Base-by-base conservation (phyloP, 2,113 vertebrate genomes). In the Heterotis niloticus region DNA sequence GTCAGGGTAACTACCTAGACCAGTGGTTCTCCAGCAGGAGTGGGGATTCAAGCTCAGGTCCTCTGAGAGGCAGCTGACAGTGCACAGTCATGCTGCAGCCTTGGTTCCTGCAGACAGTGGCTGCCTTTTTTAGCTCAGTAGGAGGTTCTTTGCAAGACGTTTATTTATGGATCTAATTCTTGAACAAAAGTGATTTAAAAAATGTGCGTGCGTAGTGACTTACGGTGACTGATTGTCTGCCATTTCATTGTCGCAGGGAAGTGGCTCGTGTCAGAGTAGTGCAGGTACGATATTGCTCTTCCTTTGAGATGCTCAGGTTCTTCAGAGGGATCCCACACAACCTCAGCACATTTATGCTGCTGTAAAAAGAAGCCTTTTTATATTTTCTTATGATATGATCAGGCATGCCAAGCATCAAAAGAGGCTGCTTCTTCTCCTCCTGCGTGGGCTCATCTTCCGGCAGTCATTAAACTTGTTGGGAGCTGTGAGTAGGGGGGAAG, bases 81-180 rank as follows among this genome's bases (percentile, higher is more conserved):
- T 7, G 7, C 2, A 44, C 34, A 44, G 34, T 7, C 34, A 4
- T 44, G 7, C 7, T 44, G 7, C 34, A 44, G 34, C 34, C 34
- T 34, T 34, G 51, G n/a, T 54, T 72, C n/a, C n/a, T 51, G 20
- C 51, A 72, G 52, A 72, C 69, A 72, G 11, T 17, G 10, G 20
- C 69, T 51, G 14, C 54, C 51, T 52, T n/a, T n/a, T 72, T 51
- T 72, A 13, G 12, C 69, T 54, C 52, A 23, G 34, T 51, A 72
- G 54, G 20, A 72, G 44, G 5, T 23, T 51, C 20, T 24, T 52
- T 34, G 23, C 23, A n/a, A 12, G 23, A 51, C 69, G n/a, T 5
- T 54, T 72, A 52, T 5, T 72, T n/a, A 72, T 54, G 69, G 34
- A 44, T 71, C 68, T 51, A 51, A n/a, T 23, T 72, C 20, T 72